These are phyloP conservation scores for Cyprinodon diabolis DNA, from an alignment of 2,797 vertebrate species.

Conservation along the genomic window DNA sequence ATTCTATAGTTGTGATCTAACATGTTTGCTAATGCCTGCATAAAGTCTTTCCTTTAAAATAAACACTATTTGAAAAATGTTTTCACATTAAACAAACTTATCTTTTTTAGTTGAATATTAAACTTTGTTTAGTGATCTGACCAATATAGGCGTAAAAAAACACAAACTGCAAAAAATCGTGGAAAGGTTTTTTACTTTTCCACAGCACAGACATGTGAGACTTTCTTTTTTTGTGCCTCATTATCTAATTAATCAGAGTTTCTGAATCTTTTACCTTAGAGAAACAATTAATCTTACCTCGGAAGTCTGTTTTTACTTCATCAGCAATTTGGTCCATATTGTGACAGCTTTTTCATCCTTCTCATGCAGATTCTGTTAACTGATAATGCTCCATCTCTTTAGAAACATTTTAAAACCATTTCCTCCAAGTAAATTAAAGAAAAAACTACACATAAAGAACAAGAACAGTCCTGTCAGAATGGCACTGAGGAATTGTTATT, in stretches of 20 bases:
- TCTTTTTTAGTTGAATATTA: background rate
- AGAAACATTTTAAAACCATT: background rate
- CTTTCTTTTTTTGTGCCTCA: background rate
- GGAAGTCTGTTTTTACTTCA: background rate
- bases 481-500: background rate
- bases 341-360: background rate
- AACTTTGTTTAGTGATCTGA: background rate
- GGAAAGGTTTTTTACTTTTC: background rate
- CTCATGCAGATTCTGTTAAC: background rate
- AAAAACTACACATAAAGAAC: background rate
- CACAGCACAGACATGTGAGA: background rate
- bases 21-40: too few relatives aligned
- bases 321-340: slow-evolving; percentile 35
- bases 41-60: too few relatives aligned
- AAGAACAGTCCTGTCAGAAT: background rate
- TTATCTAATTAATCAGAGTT: too few relatives aligned
- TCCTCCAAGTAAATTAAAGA: background rate
- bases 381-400: background rate
- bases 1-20: too few relatives aligned
- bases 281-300: slow-evolving; percentile 36
- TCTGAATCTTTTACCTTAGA: background rate
- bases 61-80: background rate
- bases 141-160: background rate
- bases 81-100: background rate
- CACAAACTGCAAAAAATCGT: background rate